phyloP scores from a whole-genome alignment of 2,888 invertebrate species.

The Trichopoda pennipes region DNA sequence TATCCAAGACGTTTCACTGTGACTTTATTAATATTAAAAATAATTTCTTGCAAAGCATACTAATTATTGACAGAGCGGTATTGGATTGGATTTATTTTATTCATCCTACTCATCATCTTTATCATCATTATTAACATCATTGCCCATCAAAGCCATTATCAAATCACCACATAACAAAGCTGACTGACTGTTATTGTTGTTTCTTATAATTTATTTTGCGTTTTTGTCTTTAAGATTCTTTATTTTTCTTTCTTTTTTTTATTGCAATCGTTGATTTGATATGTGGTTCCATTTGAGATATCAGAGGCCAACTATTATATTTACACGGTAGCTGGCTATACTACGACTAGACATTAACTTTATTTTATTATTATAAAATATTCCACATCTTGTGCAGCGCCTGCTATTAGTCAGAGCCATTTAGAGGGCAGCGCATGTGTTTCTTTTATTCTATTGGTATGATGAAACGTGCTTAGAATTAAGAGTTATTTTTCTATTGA shows the following conservation, averaged over 20 bases:
- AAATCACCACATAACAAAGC: slow-evolving; percentile 61
- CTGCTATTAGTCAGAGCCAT: slow-evolving; percentile 15
- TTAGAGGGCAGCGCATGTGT: not conserved
- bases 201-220: slow-evolving; percentile 50
- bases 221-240: slow-evolving; percentile 43
- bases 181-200: slow-evolving; percentile 55
- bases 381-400: slow-evolving; percentile 37
- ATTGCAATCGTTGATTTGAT: not conserved
- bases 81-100: slow-evolving; percentile 49
- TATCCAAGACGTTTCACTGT: slow-evolving; percentile 38
- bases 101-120: slow-evolving; percentile 41
- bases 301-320: slow-evolving; percentile 53
- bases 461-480: slow-evolving; percentile 56
- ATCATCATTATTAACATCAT: slow-evolving; percentile 23
- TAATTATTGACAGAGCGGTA: slow-evolving; percentile 61
- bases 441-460: slow-evolving; percentile 43
- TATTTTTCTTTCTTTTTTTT: not conserved
- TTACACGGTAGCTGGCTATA: slow-evolving; percentile 36
- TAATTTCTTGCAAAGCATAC: slow-evolving; percentile 67
- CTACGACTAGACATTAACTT: slow-evolving; percentile 44
- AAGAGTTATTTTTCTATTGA: slow-evolving; percentile 36
- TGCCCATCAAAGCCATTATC: slow-evolving; percentile 58
- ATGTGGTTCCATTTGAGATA: slow-evolving; percentile 32
- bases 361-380: slow-evolving; percentile 44
- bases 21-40: slow-evolving; percentile 51